Evolutionary conservation across 2,113 vertebrate species (phyloP).

Genomic region (Daphoenositta chrysoptera): DNA sequence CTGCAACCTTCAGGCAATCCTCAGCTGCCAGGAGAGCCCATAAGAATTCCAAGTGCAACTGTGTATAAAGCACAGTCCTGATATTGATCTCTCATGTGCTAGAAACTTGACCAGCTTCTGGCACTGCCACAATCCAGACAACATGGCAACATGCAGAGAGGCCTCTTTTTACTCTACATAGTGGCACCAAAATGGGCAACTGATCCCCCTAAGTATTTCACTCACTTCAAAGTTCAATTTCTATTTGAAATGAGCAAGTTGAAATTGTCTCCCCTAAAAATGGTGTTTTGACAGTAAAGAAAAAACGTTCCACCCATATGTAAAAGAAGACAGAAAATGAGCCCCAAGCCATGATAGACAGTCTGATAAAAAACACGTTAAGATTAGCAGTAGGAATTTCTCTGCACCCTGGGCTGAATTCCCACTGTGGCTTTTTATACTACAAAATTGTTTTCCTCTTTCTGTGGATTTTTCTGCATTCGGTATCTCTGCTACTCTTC

Average conservation of each 20-base stretch:
- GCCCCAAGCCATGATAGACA: neutral
- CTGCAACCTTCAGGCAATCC: neutral
- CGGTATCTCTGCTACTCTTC: neutral
- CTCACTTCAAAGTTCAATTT: neutral
- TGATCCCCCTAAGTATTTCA: neutral
- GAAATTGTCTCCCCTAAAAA: neutral
- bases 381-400: neutral
- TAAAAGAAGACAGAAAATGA: neutral
- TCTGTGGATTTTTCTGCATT: neutral
- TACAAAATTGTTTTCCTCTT: neutral
- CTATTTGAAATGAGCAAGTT: neutral
- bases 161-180: neutral
- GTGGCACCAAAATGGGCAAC: neutral
- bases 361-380: slow-evolving; percentile 27
- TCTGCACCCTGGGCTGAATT: neutral
- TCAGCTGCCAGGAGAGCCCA: neutral
- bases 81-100: neutral
- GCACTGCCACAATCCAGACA: neutral
- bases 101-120: neutral
- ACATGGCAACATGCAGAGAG: neutral
- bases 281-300: neutral
- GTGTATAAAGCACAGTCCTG: neutral
- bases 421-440: neutral
- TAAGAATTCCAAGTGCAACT: neutral
- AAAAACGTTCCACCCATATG: neutral